These are phyloP conservation scores for Antrozous pallidus DNA, from an alignment of 2,797 vertebrate species.

Conservation along the genomic window DNA sequence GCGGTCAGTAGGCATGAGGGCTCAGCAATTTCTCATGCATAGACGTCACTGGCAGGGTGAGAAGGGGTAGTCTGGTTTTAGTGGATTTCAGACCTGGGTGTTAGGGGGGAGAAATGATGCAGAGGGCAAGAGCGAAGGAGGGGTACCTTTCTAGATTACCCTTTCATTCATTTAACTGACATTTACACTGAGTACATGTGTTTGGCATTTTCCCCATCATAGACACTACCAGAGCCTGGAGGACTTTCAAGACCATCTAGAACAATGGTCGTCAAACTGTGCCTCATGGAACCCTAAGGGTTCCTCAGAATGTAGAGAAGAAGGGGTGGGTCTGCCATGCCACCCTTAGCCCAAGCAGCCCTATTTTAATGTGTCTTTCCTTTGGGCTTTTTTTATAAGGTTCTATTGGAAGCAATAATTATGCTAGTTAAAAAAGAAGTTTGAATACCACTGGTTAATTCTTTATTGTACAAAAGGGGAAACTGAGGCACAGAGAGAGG, in stretches of 20 bases:
- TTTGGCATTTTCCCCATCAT: neutral
- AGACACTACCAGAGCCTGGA: neutral
- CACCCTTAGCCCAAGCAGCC: neutral
- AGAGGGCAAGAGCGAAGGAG: neutral
- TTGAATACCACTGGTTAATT: neutral
- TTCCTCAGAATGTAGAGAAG: neutral
- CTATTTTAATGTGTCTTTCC: conserved; percentile 30
- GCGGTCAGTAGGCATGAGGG: neutral
- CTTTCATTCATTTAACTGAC: conserved; percentile 3
- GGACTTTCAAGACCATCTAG: neutral
- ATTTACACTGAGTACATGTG: neutral
- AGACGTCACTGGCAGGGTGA: neutral
- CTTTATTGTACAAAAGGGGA: neutral
- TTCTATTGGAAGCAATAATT: conserved; percentile 12
- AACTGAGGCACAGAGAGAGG: neutral
- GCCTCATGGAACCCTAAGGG: neutral
- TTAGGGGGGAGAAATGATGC: neutral
- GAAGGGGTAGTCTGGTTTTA: neutral
- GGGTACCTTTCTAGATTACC: neutral
- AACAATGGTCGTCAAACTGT: neutral
- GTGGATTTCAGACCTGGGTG: neutral
- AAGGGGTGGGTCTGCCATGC: neutral
- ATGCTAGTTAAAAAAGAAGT: neutral
- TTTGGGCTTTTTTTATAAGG: neutral
- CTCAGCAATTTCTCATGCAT: neutral